phyloP scores from a whole-genome alignment of 2,797 vertebrate genomes.

The Coendou prehensilis region DNA sequence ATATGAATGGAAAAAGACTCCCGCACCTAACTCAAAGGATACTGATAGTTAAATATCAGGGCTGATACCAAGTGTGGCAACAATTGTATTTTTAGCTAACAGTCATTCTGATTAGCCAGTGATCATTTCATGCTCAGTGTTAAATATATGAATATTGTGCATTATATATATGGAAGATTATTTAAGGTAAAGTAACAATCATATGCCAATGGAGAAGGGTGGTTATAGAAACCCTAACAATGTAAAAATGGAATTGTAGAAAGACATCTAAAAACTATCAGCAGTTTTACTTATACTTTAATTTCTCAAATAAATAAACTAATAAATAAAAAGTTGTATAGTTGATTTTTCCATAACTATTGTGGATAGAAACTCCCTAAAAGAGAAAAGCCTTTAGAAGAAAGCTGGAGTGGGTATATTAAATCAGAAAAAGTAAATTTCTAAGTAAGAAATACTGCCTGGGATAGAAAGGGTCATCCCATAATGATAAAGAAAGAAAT shows the following conservation, averaged over 20 bases:
- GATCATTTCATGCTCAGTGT: background rate
- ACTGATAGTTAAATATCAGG: background rate
- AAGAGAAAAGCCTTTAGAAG: slow-evolving; percentile 9
- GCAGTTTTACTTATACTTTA: slow-evolving; percentile 11
- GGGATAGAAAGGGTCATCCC: slow-evolving; percentile 12
- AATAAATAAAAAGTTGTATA: background rate
- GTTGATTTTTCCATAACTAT: slow-evolving; percentile 54
- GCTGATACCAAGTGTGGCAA: background rate
- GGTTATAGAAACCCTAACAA: background rate
- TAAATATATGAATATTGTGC: background rate
- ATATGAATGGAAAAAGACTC: slow-evolving; percentile 10
- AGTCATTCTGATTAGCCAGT: slow-evolving; percentile 3
- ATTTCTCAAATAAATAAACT: slow-evolving; percentile 8
- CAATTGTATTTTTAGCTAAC: background rate
- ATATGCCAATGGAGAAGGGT: background rate
- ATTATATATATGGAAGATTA: background rate
- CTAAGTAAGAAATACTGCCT: background rate
- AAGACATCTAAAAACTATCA: background rate
- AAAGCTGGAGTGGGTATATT: background rate
- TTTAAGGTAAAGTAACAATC: accelerated
- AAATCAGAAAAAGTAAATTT: slow-evolving; percentile 60
- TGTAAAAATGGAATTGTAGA: background rate
- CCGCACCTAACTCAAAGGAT: background rate
- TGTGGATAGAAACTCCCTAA: slow-evolving; percentile 32
- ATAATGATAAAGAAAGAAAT: slow-evolving; percentile 3